Evolutionary conservation across 2,797 vertebrate species (phyloP).

Genomic region (Chelmon rostratus): DNA sequence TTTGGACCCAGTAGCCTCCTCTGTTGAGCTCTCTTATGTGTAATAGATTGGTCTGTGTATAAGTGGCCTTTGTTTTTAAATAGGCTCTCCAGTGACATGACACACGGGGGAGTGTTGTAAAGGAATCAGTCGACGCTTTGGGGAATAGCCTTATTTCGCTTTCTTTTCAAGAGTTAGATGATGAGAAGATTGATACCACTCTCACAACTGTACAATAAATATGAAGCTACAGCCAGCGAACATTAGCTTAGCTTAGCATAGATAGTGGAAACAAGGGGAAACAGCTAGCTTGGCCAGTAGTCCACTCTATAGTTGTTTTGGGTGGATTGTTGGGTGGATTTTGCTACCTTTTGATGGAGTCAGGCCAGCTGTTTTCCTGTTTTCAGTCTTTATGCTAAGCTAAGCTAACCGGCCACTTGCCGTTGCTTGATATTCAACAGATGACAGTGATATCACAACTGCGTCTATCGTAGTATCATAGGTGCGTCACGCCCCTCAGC

Average conservation of each 20-base stretch:
- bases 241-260: not conserved
- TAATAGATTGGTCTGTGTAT: not conserved
- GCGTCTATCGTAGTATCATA: no score
- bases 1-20: not conserved
- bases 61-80: not conserved
- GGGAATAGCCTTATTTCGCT: no score
- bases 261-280: not conserved
- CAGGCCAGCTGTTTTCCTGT: not conserved
- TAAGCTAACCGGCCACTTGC: not conserved
- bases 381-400: conserved; percentile 1
- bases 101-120: not conserved
- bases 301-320: no score
- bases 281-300: no score
- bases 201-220: not conserved
- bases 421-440: not conserved
- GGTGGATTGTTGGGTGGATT: not conserved
- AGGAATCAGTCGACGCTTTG: not conserved
- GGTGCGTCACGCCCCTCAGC: no score
- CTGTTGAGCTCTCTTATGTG: not conserved
- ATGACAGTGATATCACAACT: no score
- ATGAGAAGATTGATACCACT: not conserved
- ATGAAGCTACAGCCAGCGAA: no score
- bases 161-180: not conserved
- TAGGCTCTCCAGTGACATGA: not conserved
- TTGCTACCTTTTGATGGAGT: not conserved